Percentiles rank a stretch among this genome's conserved stretches.
Conservation (phyloP, 1,140 invertebrate genomes). For the Lordiphosa mommai region DNA sequence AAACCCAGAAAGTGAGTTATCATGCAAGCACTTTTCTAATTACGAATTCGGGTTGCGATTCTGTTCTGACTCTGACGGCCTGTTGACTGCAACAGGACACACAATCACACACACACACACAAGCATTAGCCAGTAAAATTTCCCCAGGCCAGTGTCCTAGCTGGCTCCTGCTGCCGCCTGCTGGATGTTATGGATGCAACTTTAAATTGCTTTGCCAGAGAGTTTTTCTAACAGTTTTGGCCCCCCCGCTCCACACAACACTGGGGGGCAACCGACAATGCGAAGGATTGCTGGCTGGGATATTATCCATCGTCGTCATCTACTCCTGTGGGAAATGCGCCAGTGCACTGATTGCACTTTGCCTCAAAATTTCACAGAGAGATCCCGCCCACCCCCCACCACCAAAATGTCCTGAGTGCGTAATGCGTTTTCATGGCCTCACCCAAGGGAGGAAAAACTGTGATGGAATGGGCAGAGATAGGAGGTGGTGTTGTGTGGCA, state of each 20-base stretch:
- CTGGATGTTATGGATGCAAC: slow-evolving; percentile 70
- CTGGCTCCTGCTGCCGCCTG: slow-evolving; percentile 27
- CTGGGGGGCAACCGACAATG: slow-evolving; percentile 46
- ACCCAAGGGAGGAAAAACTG: neutral
- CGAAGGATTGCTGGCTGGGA: slow-evolving; percentile 45
- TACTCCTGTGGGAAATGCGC: slow-evolving; percentile 68
- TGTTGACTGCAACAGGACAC: slow-evolving; percentile 44
- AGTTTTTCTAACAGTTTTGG: slow-evolving; percentile 59
- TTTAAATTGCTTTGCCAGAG: slow-evolving; percentile 70
- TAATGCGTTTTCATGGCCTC: slow-evolving; percentile 63
- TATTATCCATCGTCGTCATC: slow-evolving; percentile 29
- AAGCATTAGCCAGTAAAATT: slow-evolving; percentile 72
- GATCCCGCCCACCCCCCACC: neutral
- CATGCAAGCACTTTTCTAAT: slow-evolving; percentile 74
- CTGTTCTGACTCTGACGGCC: slow-evolving; percentile 38
- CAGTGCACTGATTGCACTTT: slow-evolving; percentile 73
- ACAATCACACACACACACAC: neutral
- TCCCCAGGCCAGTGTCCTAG: slow-evolving; percentile 56
- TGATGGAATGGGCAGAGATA: neutral
- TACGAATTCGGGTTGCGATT: slow-evolving; percentile 47
- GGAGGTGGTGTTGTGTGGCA: neutral
- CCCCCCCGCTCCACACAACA: neutral
- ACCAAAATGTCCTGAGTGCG: slow-evolving; percentile 45
- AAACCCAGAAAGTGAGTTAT: slow-evolving; percentile 60
- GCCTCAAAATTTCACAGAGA: slow-evolving; percentile 72